Conservation (phyloP, 2,113 vertebrate genomes). For the Paramisgurnus dabryanus region DNA sequence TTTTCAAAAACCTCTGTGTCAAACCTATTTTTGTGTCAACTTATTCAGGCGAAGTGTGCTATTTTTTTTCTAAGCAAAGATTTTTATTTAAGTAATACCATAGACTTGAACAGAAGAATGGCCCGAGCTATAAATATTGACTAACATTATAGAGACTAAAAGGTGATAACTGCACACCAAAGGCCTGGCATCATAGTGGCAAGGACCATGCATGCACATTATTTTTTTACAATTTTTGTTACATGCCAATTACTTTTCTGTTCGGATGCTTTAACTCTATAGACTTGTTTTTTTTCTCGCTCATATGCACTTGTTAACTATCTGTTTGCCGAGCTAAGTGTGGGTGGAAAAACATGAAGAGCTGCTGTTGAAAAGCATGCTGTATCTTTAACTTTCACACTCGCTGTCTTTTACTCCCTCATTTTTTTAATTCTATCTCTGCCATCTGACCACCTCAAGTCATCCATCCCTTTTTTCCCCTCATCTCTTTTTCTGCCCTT, state of each 20-base stretch:
- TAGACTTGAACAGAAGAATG: not conserved
- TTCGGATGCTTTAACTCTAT: constrained; percentile 8
- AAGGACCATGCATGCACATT: not conserved
- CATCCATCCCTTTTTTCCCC: constrained; percentile 30
- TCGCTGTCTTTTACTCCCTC: not conserved
- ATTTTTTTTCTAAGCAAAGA: not conserved
- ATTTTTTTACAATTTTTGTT: not conserved
- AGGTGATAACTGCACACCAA: not conserved
- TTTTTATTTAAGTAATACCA: not conserved
- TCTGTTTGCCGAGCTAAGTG: constrained; percentile 30
- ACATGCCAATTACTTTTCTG: not conserved
- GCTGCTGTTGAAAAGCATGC: constrained; percentile 18
- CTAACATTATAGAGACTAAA: no score
- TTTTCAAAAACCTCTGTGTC: no score
- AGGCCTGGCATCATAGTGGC: not conserved
- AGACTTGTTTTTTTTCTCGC: not conserved
- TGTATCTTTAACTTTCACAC: not conserved
- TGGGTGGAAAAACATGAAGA: constrained; percentile 45
- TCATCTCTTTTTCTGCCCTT: not conserved
- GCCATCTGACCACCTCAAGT: constrained; percentile 40
- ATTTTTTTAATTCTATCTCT: constrained; percentile 9
- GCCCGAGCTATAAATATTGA: no score
- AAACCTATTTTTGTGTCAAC: no score
- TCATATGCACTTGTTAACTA: constrained; percentile 32
- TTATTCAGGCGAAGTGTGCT: not conserved